Base-by-base conservation (phyloP, 2,797 vertebrate species). In the Rallus crepitans region DNA sequence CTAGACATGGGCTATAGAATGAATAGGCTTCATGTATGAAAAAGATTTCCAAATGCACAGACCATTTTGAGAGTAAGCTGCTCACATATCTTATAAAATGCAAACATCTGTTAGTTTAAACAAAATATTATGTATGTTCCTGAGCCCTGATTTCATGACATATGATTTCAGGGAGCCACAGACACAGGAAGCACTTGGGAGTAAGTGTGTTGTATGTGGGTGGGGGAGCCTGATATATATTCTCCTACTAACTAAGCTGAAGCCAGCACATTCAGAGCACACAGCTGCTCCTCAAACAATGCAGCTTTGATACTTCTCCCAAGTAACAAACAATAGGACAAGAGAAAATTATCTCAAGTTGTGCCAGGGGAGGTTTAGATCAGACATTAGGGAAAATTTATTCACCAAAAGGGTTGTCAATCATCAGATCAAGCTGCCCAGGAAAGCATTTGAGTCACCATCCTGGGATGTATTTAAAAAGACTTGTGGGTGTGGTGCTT, bases 201-300 rank as follows among this genome's bases (percentile, higher is more conserved):
- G 37, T 25, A 63, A 39, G 14, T 14, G 20, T 14, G 47, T 6
- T 12, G 8, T 5, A 3, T 11, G 5, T 0, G 0, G 4, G 10
- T 60, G 15, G 2, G 12, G 20, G 65, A 94, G 15, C 66, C 37
- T 75, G 5, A 31, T 4, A 10, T n/a, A 72, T 6, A 3, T 39
- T 90, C n/a, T 60, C 25, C 57, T 37, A 79, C 61, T 80, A 82
- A 50, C 68, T 85, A 80, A 94, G 37, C 15, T 1, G 85, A 42
- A 0, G 3, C 39, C 65, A 94, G 64, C 45, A 87, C 17, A 17
- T 18, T 61, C 35, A 61, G 33, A 77, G 24, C 12, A 50, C 24
- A 19, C 0, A 0, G 25, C 39, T 75, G 30, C 19, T 81, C 39
- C n/a, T 83, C 57, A 63, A 77, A 80, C n/a, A 73, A 31, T 5